Evolutionary conservation across 53 echinoderm and acorn worm species (phyloP).

Genomic region (Echinarachnius parma): DNA sequence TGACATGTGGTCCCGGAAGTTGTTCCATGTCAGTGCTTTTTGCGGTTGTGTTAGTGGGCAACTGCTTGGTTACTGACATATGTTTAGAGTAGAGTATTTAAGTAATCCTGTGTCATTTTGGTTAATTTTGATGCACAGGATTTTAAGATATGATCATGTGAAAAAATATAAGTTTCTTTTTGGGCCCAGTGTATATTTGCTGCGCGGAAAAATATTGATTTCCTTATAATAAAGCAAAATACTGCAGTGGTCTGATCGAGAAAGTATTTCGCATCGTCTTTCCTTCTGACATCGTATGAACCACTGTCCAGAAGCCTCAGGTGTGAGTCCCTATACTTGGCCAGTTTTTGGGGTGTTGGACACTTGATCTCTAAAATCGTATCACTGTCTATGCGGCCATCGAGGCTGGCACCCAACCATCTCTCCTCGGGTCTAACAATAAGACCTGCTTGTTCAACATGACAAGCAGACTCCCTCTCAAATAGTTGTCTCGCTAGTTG

Average conservation of each 20-base stretch:
- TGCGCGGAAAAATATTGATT: too few relatives aligned
- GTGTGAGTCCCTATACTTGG: constrained; percentile 14
- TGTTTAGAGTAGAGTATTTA: too few relatives aligned
- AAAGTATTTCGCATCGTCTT: constrained; percentile 26
- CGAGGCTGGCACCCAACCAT: constrained; percentile 60
- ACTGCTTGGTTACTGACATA: too few relatives aligned
- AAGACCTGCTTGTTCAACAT: constrained; percentile 38
- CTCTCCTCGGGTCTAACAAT: constrained; percentile 40
- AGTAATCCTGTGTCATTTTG: too few relatives aligned
- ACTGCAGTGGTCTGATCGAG: constrained; percentile 25
- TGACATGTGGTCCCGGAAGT: too few relatives aligned
- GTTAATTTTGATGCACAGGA: too few relatives aligned
- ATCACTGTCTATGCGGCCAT: constrained; percentile 47
- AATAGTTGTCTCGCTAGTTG: constrained; percentile 13
- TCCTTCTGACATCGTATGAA: constrained; percentile 41
- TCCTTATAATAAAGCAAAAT: too few relatives aligned
- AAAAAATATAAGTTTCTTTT: too few relatives aligned
- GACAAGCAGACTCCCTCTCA: constrained; percentile 2
- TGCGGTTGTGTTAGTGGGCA: too few relatives aligned
- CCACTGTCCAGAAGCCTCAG: constrained; percentile 35
- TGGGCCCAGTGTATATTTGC: too few relatives aligned
- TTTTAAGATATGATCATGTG: too few relatives aligned
- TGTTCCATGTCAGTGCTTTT: too few relatives aligned
- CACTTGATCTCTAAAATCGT: constrained; percentile 60
- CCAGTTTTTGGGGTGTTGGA: constrained; percentile 36